Conservation (phyloP, 2,797 vertebrate species). For the Onychomys arenicola region DNA sequence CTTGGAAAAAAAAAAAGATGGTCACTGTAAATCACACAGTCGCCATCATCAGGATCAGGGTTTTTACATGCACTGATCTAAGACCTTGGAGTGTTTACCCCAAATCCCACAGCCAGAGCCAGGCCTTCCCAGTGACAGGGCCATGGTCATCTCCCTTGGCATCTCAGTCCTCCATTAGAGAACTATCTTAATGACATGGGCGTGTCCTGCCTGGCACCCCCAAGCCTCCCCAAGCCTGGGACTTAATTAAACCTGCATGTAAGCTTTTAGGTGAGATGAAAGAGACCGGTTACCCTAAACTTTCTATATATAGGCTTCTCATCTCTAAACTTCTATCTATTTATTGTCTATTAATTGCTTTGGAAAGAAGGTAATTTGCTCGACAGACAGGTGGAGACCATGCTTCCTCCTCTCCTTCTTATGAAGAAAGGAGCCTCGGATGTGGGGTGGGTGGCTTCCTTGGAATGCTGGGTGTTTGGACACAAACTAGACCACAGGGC, state of each 20-base stretch:
- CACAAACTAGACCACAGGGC: neutral
- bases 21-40: neutral
- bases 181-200: neutral
- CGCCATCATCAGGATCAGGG: neutral
- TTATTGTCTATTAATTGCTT: slow-evolving; percentile 51
- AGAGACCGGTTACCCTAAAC: neutral
- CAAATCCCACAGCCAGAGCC: neutral
- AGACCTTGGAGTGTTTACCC: neutral
- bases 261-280: slow-evolving; percentile 53
- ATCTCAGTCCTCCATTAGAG: neutral
- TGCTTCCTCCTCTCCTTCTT: neutral
- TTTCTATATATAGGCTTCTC: neutral
- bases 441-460: neutral
- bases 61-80: neutral
- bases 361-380: slow-evolving; percentile 36
- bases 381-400: neutral
- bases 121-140: neutral
- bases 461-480: neutral
- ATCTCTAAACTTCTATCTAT: slow-evolving; percentile 49
- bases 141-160: accelerated
- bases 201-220: neutral
- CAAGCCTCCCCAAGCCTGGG: neutral
- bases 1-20: too few species aligned
- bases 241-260: neutral
- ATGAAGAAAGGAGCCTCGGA: neutral